Base-by-base conservation (phyloP, 2,113 vertebrate genomes). In the Phylloscopus trochiloides region DNA sequence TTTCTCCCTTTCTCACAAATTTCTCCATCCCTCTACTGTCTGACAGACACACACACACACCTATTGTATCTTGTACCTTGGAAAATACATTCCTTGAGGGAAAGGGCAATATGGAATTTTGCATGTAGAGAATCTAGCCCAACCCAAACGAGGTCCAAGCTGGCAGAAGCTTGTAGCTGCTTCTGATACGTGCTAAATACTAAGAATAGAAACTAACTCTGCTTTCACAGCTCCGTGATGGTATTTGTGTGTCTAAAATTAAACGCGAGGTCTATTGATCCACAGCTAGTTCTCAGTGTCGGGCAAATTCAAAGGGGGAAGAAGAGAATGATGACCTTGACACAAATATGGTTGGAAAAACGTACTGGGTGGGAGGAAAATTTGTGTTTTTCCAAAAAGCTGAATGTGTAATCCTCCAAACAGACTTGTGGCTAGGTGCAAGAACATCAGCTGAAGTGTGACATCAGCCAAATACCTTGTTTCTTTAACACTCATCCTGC, bases 191-290 rank as follows among this genome's bases (percentile, higher is more conserved):
- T 55, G 32, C 74, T 82, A 67, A 81, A 67, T 52, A 72, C 29
- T 65, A 83, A 71, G 50, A 92, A 66, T 4, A 83, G 67, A 70
- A 83, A 55, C 24, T 34, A 78, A 3, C 12, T 9, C 13, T 48
- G 42, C 34, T 45, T 55, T 61, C 74, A 51, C 5, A 52, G 74
- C 67, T 75, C 42, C 3, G 0, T 3, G 19, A 3, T 2, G 15
- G 54, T 40, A 42, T 71, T 63, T 55, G 6, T 31, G 34, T 26
- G 29, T 47, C 81, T 68, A 48, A 88, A 93, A 72, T 15, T 19
- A 78, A 82, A 47, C 0, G 0, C 7, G 4, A 90, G 9, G 36
- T 29, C 67, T 65, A 12, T 48, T 9, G 6, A 47, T 57, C 22
- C 29, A 38, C 66, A 42, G 36, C 11, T 40, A 45, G 21, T 38